Evolutionary conservation across 1,140 invertebrate genomes (phyloP).

Genomic region (Acyrthosiphon pisum): DNA sequence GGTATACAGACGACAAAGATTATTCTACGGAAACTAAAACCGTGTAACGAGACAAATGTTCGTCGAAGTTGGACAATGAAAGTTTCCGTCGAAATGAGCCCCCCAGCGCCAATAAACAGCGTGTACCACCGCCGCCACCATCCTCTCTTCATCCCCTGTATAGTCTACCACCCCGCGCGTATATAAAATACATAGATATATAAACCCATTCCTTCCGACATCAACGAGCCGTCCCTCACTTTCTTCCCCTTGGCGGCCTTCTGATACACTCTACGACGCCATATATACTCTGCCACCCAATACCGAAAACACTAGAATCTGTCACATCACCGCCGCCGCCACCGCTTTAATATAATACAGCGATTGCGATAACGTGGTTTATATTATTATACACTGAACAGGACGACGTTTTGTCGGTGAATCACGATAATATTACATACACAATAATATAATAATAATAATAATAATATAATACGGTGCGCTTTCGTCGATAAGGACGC

Average conservation of each 20-base stretch:
- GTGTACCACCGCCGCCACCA: neutral
- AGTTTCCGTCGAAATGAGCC: slow-evolving; percentile 35
- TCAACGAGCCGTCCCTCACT: neutral
- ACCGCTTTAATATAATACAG: neutral
- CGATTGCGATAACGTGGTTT: neutral
- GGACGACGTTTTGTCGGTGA: neutral
- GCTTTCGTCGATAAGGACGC: neutral
- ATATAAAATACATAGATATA: neutral
- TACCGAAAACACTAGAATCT: slow-evolving; percentile 15
- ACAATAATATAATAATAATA: neutral
- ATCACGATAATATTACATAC: neutral
- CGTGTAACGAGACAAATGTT: slow-evolving; percentile 51
- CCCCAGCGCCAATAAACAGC: slow-evolving; percentile 29
- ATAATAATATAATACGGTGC: neutral
- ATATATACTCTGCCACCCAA: neutral
- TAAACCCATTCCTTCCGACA: neutral
- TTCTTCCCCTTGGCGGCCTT: neutral
- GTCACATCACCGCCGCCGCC: neutral
- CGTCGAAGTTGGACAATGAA: slow-evolving; percentile 51
- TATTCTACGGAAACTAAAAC: slow-evolving; percentile 28
- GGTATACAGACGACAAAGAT: slow-evolving; percentile 11
- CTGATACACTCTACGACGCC: neutral
- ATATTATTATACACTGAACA: neutral
- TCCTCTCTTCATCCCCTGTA: neutral
- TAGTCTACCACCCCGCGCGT: neutral